phyloP scores from a whole-genome alignment of 1,140 invertebrate species.

The Bradysia coprophila region DNA sequence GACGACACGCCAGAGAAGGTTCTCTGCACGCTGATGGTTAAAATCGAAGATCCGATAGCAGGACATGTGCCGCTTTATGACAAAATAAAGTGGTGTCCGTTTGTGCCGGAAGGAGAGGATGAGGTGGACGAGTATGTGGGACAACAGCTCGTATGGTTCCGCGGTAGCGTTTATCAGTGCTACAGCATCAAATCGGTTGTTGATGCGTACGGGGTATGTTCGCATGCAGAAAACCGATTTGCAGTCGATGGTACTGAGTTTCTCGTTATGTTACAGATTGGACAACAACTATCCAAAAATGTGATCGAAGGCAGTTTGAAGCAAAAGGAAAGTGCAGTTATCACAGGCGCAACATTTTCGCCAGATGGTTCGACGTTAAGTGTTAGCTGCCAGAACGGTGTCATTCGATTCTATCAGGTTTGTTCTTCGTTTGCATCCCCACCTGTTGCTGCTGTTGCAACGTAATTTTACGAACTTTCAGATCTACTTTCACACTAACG shows the following conservation, averaged over 20 bases:
- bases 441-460: no score
- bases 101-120: slow-evolving; percentile 52
- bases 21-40: slow-evolving; percentile 30
- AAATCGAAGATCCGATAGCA: slow-evolving; percentile 24
- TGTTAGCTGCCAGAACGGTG: slow-evolving; percentile 69
- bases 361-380: slow-evolving; percentile 86
- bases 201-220: slow-evolving; percentile 16
- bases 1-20: slow-evolving; percentile 37
- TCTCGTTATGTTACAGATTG: slow-evolving; percentile 8
- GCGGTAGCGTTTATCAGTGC: slow-evolving; percentile 36
- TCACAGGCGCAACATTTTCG: slow-evolving; percentile 75
- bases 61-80: slow-evolving; percentile 19
- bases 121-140: slow-evolving; percentile 55
- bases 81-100: slow-evolving; percentile 78
- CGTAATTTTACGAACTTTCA: slow-evolving; percentile 14
- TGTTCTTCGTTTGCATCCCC: slow-evolving; percentile 10
- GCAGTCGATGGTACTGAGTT: background rate
- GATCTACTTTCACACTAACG: slow-evolving; percentile 36
- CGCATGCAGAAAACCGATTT: no score
- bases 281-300: slow-evolving; percentile 20
- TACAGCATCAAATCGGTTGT: slow-evolving; percentile 17
- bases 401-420: slow-evolving; percentile 84
- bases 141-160: slow-evolving; percentile 60
- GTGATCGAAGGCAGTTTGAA: background rate
- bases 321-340: slow-evolving; percentile 10